phyloP scores from a whole-genome alignment of 2,797 vertebrate genomes.

The Labeo calbasu region DNA sequence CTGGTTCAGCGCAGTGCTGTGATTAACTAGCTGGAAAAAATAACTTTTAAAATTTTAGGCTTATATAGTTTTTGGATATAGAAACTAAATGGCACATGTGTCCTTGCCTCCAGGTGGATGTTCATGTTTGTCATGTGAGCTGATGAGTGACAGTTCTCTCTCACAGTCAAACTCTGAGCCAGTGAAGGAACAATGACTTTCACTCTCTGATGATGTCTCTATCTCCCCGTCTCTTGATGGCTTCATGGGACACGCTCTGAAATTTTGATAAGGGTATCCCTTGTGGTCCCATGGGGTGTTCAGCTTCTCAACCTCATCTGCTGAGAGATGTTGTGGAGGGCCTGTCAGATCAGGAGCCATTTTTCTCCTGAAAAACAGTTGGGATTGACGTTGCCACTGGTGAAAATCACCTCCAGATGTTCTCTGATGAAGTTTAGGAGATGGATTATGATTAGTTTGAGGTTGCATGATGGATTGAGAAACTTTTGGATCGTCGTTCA shows the following conservation, averaged over 20 bases:
- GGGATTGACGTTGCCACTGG: neutral
- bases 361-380: too few relatives aligned
- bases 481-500: neutral
- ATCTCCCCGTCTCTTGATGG: neutral
- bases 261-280: neutral
- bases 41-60: neutral
- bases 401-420: neutral
- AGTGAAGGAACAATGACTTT: conserved; percentile 70
- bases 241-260: conserved; percentile 11
- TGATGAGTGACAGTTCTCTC: conserved; percentile 57
- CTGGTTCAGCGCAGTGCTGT: neutral
- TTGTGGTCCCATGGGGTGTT: conserved; percentile 57
- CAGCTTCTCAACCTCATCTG: conserved; percentile 74
- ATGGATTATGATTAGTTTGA: neutral
- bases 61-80: too few relatives aligned
- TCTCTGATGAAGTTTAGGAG: conserved; percentile 5
- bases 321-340: conserved; percentile 46
- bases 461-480: neutral
- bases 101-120: too few relatives aligned
- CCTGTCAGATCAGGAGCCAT: too few relatives aligned
- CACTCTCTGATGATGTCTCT: conserved; percentile 67
- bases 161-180: conserved; percentile 67
- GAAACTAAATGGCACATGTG: neutral
- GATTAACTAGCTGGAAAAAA: neutral
- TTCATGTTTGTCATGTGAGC: conserved; percentile 23